Percentiles rank a stretch among this genome's conserved stretches.
Evolutionary conservation across 2,888 invertebrate genomes (phyloP).

Genomic region (Buathra laborator): DNA sequence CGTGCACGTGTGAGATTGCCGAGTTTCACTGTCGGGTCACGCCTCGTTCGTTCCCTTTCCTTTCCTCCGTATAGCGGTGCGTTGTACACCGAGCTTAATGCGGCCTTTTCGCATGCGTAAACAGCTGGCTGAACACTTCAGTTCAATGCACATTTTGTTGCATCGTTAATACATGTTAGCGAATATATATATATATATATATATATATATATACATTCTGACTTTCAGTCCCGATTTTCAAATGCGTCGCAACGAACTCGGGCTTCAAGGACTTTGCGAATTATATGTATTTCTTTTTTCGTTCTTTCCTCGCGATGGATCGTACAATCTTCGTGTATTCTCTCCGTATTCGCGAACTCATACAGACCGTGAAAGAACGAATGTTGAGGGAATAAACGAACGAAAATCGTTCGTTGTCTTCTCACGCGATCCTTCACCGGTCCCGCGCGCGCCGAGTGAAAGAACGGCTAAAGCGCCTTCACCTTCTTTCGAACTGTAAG

Average conservation of each 20-base stretch:
- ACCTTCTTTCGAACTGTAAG: conserved; percentile 15
- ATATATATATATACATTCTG: neutral
- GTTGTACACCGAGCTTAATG: neutral
- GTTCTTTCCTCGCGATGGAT: neutral
- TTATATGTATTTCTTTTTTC: neutral
- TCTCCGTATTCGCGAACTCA: neutral
- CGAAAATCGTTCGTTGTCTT: conserved; percentile 65
- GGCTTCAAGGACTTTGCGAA: neutral
- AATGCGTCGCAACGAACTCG: conserved; percentile 12
- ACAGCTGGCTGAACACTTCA: conserved; percentile 39
- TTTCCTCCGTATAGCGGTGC: conserved; percentile 46
- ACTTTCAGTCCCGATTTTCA: neutral
- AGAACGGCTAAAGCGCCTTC: conserved; percentile 36
- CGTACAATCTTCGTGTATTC: neutral
- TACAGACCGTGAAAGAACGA: conserved; percentile 7
- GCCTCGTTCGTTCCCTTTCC: conserved; percentile 65
- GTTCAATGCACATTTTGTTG: conserved; percentile 5
- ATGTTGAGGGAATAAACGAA: conserved; percentile 39
- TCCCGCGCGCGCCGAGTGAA: conserved; percentile 27
- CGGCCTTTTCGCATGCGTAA: conserved; percentile 62
- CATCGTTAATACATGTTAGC: neutral
- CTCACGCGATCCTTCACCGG: conserved; percentile 65
- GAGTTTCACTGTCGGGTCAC: conserved; percentile 62
- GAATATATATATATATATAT: neutral
- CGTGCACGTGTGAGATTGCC: conserved; percentile 23